These are phyloP conservation scores for Athalia circularis DNA, from an alignment of 2,888 invertebrate species.

Conservation along the genomic window DNA sequence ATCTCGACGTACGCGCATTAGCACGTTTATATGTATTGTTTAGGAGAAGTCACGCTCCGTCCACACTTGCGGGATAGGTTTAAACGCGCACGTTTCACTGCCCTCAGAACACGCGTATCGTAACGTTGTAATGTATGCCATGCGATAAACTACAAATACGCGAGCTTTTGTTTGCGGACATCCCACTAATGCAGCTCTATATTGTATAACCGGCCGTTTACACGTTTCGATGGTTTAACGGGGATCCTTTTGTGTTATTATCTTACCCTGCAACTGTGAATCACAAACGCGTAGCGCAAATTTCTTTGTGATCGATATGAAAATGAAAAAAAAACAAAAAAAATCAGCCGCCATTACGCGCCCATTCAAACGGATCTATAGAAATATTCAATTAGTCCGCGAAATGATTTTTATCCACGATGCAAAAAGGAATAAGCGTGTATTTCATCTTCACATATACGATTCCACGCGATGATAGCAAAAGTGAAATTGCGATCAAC, in stretches of 20 bases:
- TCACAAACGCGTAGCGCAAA: slow-evolving; percentile 2
- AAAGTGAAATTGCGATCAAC: slow-evolving; percentile 13
- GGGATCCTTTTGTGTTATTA: slow-evolving; percentile 22
- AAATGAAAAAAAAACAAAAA: too few species aligned
- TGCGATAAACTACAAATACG: slow-evolving; percentile 62
- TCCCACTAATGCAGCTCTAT: slow-evolving; percentile 34
- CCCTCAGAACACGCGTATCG: slow-evolving; percentile 39
- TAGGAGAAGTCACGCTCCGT: slow-evolving; percentile 43
- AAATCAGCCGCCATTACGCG: too few species aligned
- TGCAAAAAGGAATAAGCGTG: neutral
- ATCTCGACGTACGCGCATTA: slow-evolving; percentile 32
- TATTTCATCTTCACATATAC: slow-evolving; percentile 13
- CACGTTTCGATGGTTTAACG: slow-evolving; percentile 38
- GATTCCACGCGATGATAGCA: neutral
- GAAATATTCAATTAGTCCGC: too few species aligned
- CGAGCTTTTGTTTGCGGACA: slow-evolving; percentile 36
- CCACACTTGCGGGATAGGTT: slow-evolving; percentile 30
- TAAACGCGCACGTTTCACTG: slow-evolving; percentile 3
- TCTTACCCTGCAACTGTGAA: neutral
- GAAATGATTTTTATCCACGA: too few species aligned
- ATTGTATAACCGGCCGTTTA: slow-evolving; percentile 26
- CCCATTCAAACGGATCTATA: too few species aligned
- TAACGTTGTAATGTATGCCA: slow-evolving; percentile 60
- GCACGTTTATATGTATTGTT: slow-evolving; percentile 35
- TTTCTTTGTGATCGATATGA: too few species aligned